These are phyloP conservation scores for Lucilia cuprina DNA, from an alignment of 1,140 invertebrate species.

Conservation along the genomic window DNA sequence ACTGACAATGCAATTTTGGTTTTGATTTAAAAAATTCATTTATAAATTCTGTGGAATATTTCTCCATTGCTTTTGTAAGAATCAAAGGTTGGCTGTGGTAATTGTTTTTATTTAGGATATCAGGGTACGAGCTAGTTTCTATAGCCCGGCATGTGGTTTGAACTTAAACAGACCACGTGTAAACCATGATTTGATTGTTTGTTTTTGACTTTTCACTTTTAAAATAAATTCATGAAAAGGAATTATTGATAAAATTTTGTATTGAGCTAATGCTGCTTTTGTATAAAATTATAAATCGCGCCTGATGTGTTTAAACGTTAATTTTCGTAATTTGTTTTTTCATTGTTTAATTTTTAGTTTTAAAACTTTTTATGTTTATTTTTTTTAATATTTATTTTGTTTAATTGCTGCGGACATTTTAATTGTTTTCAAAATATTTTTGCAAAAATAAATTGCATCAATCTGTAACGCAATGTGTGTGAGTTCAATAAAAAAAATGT, in stretches of 20 bases:
- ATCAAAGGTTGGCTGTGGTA: background rate
- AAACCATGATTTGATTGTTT: conserved; percentile 14
- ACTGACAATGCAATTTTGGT: background rate
- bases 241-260: conserved; percentile 1
- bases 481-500: background rate
- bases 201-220: background rate
- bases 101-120: background rate
- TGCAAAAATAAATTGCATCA: background rate
- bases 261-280: background rate
- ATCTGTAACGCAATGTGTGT: background rate
- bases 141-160: conserved; percentile 34
- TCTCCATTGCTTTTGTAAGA: background rate
- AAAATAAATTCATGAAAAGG: background rate
- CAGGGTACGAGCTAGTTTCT: background rate
- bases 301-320: conserved; percentile 19
- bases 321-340: background rate
- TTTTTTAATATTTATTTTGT: background rate
- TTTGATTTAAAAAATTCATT: background rate
- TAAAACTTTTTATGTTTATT: too few species aligned
- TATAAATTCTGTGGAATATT: background rate
- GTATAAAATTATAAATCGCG: conserved; percentile 21
- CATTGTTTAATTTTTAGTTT: too few species aligned
- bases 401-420: conserved; percentile 19
- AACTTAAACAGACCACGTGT: conserved; percentile 28
- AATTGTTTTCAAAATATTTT: background rate